Base-by-base conservation (phyloP, 23 tunicate species). In the Corella eumyota region DNA sequence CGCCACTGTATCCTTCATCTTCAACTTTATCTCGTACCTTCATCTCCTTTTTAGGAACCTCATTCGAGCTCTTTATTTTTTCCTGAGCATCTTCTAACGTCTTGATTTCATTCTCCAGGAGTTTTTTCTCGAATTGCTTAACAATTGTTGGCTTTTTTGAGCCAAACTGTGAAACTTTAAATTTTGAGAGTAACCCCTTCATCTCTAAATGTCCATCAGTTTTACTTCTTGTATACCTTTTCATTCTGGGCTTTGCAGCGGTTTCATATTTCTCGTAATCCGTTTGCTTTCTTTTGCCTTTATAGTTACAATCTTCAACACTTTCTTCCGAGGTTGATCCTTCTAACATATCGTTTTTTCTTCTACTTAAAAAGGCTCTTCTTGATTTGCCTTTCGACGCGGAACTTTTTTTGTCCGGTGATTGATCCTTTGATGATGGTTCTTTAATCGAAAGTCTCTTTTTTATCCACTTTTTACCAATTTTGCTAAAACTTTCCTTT, bases 1-100 rank as follows among this genome's bases (percentile, higher is more conserved):
- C 90, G n/a, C 90, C 78, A 21, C 72, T 65, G 71, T 80, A 80
- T 19, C 90, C 90, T 47, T 80, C 79, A 6, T 80, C 90, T 15
- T 50, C 50, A 3, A 31, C 34, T 15, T 61, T 40, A 15, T 56
- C 64, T 36, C 31, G n/a, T 32, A 45, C 34, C 28, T 45, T 61
- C 48, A 9, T 51, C 15, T 27, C 27, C 6, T n/a, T 11, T 27
- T n/a, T 51, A n/a, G 20, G 20, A 7, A 30, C 60, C 2, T 34
- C 34, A 2, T 40, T 40, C 26, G 58, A 30, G 3, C 31, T 36
- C 45, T 36, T 49, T 29, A 34, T 47, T 50, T 30, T 23, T 32
- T 45, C 40, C 45, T 45, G n/a, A 17, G 36, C 24, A 34, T 67
- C 92, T 20, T 68, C 63, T 45, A 82, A 30, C 24, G 79, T 68